Conservation (phyloP, 2,113 vertebrate species). For the Gavialis gangeticus region DNA sequence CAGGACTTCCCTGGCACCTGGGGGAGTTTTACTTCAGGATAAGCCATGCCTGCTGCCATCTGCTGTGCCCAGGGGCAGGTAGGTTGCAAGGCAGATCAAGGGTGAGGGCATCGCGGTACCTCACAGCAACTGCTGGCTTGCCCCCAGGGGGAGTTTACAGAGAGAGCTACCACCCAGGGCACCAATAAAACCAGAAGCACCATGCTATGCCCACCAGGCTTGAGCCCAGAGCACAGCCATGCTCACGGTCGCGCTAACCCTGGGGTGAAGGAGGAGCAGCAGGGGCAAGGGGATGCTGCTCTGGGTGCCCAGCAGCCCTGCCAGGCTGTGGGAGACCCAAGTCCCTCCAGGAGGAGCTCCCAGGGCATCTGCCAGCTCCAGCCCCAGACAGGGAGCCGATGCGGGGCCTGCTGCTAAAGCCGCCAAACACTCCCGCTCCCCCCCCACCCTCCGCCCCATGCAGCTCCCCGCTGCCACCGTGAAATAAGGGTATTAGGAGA, state of each 20-base stretch:
- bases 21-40: no score
- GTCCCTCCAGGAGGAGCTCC: background rate
- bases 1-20: no score
- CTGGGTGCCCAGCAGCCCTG: no score
- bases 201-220: no score
- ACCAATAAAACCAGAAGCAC: no score
- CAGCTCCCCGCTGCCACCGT: background rate
- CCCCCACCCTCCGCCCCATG: background rate
- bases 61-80: background rate
- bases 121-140: background rate
- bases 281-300: rapidly evolving
- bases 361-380: background rate
- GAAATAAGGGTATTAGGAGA: constrained; percentile 16
- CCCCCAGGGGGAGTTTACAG: background rate
- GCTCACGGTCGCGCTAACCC: background rate
- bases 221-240: no score
- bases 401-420: background rate
- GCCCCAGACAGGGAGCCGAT: background rate
- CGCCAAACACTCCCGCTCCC: background rate
- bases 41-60: no score
- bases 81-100: background rate
- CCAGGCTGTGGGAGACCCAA: background rate
- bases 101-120: background rate
- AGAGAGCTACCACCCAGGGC: background rate
- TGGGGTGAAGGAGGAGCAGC: background rate